Evolutionary conservation across 1,140 invertebrate genomes (phyloP), one percentile per base, ranked within the genome.

Genomic region (Trypoxylus dichotomus): DNA sequence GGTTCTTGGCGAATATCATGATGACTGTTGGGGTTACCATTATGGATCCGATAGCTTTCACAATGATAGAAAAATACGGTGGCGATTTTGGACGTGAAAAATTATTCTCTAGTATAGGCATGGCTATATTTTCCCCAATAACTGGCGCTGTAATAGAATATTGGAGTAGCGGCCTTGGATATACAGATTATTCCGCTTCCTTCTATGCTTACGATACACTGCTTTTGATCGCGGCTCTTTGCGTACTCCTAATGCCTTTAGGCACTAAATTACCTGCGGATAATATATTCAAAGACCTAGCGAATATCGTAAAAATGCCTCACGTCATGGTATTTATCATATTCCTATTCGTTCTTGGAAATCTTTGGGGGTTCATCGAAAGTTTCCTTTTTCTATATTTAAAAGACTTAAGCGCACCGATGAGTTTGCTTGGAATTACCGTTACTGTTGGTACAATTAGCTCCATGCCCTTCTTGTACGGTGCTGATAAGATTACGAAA

Each of bases 291-390:
- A 86, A 89, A 68, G 92, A 93, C 85, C 85, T 94, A 78, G 87
- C 91, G 71, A 91, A 92, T 82, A 90, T 94, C n/a, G 88, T 93
- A 41, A 91, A 91, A 85, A 91, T 93, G 89, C 92, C 92, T 10
- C 90, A 93, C 83, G 90, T 94, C 21, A 91, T 92, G 37, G 88
- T 93, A 15, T 94, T 94, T 83, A 91, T 95, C 79, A 89, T 93
- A 79, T 93, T 95, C 83, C 87, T 95, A 15, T 94, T 94, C 83
- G 88, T 92, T 19, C 85, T 95, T 24, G 94, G 94, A 54, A 94
- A 92, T 83, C 91, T 93, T 84, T 95, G 93, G 93, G 94, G 94
- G 29, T 95, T 95, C 84, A 93, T 95, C 41, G 94, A 95, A 86
- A 94, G 93, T 11, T 96, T 94, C 83, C 86, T 96, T 0, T 96